Conservation (phyloP, 2,797 vertebrate species). For the Garrulus glandarius region DNA sequence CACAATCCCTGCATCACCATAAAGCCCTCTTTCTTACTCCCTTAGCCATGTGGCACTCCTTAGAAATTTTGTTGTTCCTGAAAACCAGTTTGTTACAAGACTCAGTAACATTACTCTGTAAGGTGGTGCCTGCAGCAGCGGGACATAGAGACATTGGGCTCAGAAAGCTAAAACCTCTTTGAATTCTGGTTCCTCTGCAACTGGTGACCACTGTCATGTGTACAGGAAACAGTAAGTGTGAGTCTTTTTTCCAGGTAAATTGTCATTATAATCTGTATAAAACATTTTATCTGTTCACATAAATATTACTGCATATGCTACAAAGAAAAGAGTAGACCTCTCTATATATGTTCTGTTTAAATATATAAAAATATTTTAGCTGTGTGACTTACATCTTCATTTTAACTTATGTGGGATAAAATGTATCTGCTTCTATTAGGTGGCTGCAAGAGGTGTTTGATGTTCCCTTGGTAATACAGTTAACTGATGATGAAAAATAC, state of each 20-base stretch:
- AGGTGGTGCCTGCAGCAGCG: background rate
- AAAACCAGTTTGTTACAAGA: background rate
- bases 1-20: background rate
- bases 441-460: slow-evolving; percentile 96
- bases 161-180: background rate
- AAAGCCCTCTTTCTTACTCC: background rate
- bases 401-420: background rate
- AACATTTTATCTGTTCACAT: background rate
- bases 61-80: background rate
- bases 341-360: background rate
- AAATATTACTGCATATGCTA: background rate
- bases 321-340: background rate
- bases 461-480: slow-evolving; percentile 91
- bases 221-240: background rate
- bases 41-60: background rate
- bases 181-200: background rate
- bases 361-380: background rate
- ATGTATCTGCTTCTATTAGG: slow-evolving; percentile 71
- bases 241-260: background rate
- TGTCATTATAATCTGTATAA: background rate
- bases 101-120: background rate
- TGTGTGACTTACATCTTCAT: background rate
- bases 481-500: slow-evolving; percentile 98
- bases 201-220: background rate
- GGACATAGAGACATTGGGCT: background rate